Conservation (phyloP, 30 jellyfish, hydroid and myxozoan species). For the Turritopsis dohrnii region DNA sequence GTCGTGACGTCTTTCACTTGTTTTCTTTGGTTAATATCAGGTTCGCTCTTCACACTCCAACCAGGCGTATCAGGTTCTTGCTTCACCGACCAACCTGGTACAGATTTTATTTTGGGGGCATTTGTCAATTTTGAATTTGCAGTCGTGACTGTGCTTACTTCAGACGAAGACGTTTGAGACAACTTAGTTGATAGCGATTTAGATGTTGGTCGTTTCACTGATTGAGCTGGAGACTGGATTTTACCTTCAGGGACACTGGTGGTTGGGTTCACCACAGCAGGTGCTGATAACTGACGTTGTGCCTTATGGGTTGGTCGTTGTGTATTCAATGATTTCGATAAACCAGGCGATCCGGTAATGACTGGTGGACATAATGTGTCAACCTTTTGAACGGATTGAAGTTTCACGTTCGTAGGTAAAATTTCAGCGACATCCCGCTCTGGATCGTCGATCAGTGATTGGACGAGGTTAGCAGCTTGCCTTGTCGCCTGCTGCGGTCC, state of each 20-base stretch:
- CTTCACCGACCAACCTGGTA: neutral
- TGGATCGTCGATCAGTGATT: conserved; percentile 84
- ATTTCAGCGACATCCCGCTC: conserved; percentile 88
- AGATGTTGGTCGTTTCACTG: neutral
- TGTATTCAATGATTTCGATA: conserved; percentile 29
- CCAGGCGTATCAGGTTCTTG: conserved; percentile 26
- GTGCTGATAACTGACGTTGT: conserved; percentile 20
- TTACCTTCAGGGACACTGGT: neutral
- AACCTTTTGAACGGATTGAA: neutral
- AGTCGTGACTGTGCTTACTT: neutral
- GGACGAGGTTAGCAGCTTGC: conserved; percentile 82
- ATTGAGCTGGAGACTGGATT: neutral
- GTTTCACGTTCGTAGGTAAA: conserved; percentile 46
- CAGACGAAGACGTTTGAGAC: conserved; percentile 5
- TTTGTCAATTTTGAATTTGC: neutral
- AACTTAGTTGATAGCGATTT: neutral
- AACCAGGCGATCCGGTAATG: neutral
- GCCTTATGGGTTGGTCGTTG: conserved; percentile 17
- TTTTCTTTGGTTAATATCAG: neutral
- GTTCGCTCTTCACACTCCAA: conserved; percentile 34
- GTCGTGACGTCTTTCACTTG: neutral
- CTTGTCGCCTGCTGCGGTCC: conserved; percentile 86
- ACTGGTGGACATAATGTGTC: neutral
- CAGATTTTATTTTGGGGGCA: neutral
- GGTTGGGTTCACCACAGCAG: conserved; percentile 2